These are phyloP conservation scores for Habrosyne pyritoides DNA, from an alignment of 2,888 invertebrate species.

Conservation along the genomic window DNA sequence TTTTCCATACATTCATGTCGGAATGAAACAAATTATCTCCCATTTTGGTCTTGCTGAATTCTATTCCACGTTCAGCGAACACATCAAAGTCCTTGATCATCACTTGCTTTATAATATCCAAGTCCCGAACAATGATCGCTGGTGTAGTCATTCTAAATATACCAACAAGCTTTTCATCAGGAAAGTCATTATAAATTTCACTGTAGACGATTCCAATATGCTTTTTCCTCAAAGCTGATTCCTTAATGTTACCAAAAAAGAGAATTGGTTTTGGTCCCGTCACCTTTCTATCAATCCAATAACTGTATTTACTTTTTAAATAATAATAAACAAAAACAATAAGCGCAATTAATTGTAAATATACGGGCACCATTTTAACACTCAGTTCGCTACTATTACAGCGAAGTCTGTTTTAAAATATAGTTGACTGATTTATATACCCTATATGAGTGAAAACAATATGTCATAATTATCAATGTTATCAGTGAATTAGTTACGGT, in stretches of 20 bases:
- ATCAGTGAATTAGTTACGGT: too few species aligned
- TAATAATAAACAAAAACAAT: conserved; percentile 18
- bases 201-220: conserved; percentile 23
- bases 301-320: conserved; percentile 28
- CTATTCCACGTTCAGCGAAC: conserved; percentile 50
- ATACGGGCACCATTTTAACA: neutral
- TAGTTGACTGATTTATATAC: neutral
- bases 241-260: conserved; percentile 36
- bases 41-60: conserved; percentile 45
- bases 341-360: neutral
- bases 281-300: conserved; percentile 34
- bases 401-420: neutral
- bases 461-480: too few species aligned
- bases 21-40: conserved; percentile 55
- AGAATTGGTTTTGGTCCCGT: conserved; percentile 29
- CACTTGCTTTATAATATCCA: conserved; percentile 53
- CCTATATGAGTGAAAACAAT: too few species aligned
- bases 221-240: conserved; percentile 22
- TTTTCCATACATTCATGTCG: conserved; percentile 44
- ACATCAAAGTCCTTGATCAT: conserved; percentile 55
- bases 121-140: conserved; percentile 49
- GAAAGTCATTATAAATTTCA: conserved; percentile 30
- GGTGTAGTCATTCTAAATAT: conserved; percentile 51
- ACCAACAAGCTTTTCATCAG: conserved; percentile 49
- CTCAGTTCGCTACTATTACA: neutral